Percentiles rank a stretch among this genome's conserved stretches.
Evolutionary conservation across 2,888 invertebrate genomes (phyloP).

Genomic region (Drosophila stalkeri): DNA sequence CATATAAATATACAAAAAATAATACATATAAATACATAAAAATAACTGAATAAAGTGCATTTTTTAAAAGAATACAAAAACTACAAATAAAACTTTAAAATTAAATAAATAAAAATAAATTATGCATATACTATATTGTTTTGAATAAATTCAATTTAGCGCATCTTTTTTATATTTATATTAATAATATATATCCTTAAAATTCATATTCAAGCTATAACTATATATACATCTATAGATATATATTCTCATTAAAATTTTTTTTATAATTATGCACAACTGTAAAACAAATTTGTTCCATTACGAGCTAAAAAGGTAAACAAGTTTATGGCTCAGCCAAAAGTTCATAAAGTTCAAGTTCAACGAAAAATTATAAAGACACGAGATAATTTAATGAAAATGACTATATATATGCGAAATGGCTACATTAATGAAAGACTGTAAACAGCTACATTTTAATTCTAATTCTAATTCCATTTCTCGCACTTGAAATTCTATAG

Average conservation of each 20-base stretch:
- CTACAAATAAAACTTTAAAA: too few species aligned
- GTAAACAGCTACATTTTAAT: neutral
- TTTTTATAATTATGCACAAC: neutral
- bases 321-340: neutral
- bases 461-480: neutral
- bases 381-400: neutral
- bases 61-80: too few species aligned
- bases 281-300: neutral
- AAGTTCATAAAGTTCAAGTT: conserved; percentile 1
- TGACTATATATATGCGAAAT: neutral
- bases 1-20: too few species aligned
- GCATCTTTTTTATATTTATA: too few species aligned
- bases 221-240: neutral
- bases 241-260: neutral
- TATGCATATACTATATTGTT: too few species aligned
- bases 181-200: too few species aligned
- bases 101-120: too few species aligned
- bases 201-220: too few species aligned
- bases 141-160: too few species aligned
- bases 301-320: neutral
- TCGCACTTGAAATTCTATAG: neutral
- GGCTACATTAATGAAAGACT: neutral
- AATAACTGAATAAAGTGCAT: too few species aligned
- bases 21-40: too few species aligned
- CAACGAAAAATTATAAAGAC: neutral